These are phyloP conservation scores for Heteractis magnifica DNA, from an alignment of 92 coral and sea anemone species.

Conservation along the genomic window DNA sequence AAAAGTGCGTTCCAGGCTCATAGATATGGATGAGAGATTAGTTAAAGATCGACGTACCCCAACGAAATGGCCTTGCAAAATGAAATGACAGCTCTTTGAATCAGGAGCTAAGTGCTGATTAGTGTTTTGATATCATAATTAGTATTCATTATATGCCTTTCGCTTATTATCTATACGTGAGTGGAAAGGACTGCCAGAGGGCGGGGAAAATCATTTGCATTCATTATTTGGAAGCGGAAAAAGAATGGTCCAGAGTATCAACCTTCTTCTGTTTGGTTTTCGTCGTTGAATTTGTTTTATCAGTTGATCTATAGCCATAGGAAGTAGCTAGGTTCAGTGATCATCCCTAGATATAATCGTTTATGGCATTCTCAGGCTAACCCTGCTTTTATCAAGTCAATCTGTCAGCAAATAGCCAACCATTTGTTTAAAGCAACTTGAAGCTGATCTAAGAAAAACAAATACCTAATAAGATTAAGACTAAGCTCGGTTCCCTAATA, in stretches of 20 bases:
- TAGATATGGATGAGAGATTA: conserved; percentile 2
- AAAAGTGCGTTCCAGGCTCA: conserved; percentile 2
- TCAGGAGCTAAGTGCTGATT: conserved; percentile 12
- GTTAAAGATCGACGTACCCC: neutral
- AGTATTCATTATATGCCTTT: neutral
- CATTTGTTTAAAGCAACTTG: conserved; percentile 22
- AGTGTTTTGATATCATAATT: conserved; percentile 7
- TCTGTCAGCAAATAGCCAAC: conserved; percentile 22
- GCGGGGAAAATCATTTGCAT: neutral
- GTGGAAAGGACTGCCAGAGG: neutral
- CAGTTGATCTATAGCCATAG: conserved; percentile 2
- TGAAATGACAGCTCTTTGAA: conserved; percentile 7
- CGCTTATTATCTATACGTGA: neutral
- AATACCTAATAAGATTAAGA: conserved; percentile 32
- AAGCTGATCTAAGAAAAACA: conserved; percentile 19
- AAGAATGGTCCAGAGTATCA: neutral
- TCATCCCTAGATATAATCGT: conserved; percentile 13
- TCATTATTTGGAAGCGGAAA: neutral
- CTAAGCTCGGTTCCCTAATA: conserved; percentile 15
- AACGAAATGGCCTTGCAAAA: neutral
- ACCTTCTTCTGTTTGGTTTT: neutral
- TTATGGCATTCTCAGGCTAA: conserved; percentile 7
- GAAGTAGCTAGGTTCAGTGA: conserved; percentile 5
- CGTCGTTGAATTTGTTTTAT: conserved; percentile 7
- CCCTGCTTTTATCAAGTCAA: conserved; percentile 15